Conservation (phyloP, 2,888 invertebrate species). For the Aelia acuminata region DNA sequence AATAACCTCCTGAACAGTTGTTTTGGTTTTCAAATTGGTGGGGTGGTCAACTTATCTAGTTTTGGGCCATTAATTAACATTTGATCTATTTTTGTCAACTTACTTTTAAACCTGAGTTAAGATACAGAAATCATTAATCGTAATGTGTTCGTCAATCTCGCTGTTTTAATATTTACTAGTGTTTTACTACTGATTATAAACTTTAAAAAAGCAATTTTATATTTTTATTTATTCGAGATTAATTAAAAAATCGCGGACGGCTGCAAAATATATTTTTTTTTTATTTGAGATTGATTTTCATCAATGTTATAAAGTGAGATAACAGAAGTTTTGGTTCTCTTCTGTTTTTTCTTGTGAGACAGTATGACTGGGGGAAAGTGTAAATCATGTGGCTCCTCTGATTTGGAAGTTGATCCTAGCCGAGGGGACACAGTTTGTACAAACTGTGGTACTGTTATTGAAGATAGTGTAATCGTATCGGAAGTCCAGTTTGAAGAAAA, state of each 20-base stretch:
- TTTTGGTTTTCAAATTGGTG: neutral
- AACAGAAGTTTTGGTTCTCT: neutral
- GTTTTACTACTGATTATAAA: neutral
- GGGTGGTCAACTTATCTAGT: neutral
- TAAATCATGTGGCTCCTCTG: constrained; percentile 88
- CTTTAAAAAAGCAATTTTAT: neutral
- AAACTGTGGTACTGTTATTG: constrained; percentile 94
- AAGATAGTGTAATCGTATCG: constrained; percentile 96
- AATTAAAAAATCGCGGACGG: neutral
- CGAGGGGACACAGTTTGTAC: constrained; percentile 97
- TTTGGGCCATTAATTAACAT: neutral
- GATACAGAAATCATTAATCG: neutral
- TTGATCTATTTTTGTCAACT: neutral
- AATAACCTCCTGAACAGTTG: constrained; percentile 5
- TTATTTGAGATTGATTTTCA: neutral
- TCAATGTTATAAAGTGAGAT: neutral
- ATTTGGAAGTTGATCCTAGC: constrained; percentile 94
- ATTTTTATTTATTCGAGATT: neutral
- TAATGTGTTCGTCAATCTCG: neutral
- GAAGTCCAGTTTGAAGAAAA: constrained; percentile 97
- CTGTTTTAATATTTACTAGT: neutral
- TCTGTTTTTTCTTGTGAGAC: neutral
- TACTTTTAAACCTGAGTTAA: neutral
- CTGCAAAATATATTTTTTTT: neutral
- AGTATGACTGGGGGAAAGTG: constrained; percentile 79